These are phyloP conservation scores for Colletes latitarsis DNA, from an alignment of 1,140 invertebrate genomes.

Conservation along the genomic window DNA sequence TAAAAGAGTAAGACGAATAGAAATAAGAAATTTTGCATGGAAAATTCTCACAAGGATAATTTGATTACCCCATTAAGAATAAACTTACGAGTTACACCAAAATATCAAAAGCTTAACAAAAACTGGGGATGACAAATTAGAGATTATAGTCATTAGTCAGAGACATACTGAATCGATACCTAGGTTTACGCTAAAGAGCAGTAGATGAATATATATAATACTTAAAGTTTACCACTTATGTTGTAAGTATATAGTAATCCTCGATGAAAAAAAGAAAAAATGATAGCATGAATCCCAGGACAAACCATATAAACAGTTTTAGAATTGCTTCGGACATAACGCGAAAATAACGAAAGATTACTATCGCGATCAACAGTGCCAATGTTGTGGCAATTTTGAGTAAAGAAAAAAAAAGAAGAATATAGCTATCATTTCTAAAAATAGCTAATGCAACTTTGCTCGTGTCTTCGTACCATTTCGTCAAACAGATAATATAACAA, in stretches of 20 bases:
- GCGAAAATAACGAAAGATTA: slow-evolving; percentile 31
- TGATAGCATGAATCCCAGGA: not conserved
- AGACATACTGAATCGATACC: slow-evolving; percentile 20
- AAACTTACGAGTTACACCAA: slow-evolving; percentile 3
- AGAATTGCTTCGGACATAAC: slow-evolving; percentile 7
- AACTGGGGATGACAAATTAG: slow-evolving; percentile 1
- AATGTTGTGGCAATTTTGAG: slow-evolving; percentile 30
- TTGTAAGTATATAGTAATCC: slow-evolving; percentile 21
- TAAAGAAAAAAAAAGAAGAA: not conserved
- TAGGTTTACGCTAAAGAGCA: slow-evolving; percentile 43
- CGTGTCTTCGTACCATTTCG: slow-evolving; percentile 56
- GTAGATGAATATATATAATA: slow-evolving; percentile 26
- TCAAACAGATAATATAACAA: slow-evolving; percentile 56
- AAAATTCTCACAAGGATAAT: slow-evolving; percentile 21
- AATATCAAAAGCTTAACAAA: slow-evolving; percentile 20
- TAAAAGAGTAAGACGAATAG: slow-evolving; percentile 49
- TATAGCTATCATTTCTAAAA: slow-evolving; percentile 59
- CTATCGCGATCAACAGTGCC: slow-evolving; percentile 16
- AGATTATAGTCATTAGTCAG: slow-evolving; percentile 11
- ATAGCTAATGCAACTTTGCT: slow-evolving; percentile 62
- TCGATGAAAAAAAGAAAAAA: slow-evolving; percentile 8
- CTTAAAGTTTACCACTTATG: slow-evolving; percentile 15
- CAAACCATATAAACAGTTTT: slow-evolving; percentile 24
- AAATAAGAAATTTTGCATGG: slow-evolving; percentile 39
- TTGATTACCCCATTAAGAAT: slow-evolving; percentile 26